Base-by-base conservation (phyloP, 2,888 invertebrate species). In the Apomyelois bistriatella region DNA sequence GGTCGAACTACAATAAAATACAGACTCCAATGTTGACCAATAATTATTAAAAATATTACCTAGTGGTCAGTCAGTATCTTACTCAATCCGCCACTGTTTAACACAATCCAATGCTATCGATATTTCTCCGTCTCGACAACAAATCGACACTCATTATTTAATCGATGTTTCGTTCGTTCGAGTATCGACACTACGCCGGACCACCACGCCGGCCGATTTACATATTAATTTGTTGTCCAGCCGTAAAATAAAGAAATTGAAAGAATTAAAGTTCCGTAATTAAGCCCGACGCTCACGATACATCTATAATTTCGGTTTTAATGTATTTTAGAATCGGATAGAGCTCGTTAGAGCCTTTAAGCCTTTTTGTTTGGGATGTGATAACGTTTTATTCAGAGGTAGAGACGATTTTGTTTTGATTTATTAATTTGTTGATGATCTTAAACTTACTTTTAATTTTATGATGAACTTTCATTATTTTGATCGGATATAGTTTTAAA, bases 171-270 rank as follows among this genome's bases (percentile, higher is more conserved):
- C 66, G 63, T 65, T 58, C 67, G 70, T 76, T 71, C 53, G 64
- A 68, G 42, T 46, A 46, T 32, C 70, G 71, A 70, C 68, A 67
- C 46, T 46, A 46, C 10, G 22, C 7, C 74, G 64, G 81, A 90
- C 89, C 89, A 88, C 89, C 87, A 76, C 72, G 79, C 76, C 66
- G 66, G 72, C 68, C 76, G 77, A 90, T 90, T 89, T 80, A 83
- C 89, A 90, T 89, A 85, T 85, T 85, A 88, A 88, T 88, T 82
- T 82, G 85, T 83, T 87, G 82, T 81, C 76, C 77, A 75, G 75
- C 82, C 79, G 83, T 88, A 82, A 88, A 88, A 88, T 88, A 85
- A 88, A 89, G 87, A 87, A 87, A 88, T 88, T 82, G 82, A 79
- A 80, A 72, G 79, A 67, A 75, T 80, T 82, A 82, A 82, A 79